Conservation (phyloP, 1,140 invertebrate species). For the Pissodes strobi region DNA sequence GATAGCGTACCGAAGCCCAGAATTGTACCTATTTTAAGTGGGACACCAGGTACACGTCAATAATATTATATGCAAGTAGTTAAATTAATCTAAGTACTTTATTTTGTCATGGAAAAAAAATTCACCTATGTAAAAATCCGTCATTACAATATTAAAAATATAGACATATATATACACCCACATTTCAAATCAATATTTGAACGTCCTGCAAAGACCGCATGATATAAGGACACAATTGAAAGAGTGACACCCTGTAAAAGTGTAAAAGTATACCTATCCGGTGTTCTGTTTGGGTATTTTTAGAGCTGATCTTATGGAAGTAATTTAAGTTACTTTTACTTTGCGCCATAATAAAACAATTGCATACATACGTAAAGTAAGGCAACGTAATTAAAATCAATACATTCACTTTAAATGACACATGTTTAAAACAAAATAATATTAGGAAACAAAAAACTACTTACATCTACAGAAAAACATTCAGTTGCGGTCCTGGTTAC, state of each 20-base stretch:
- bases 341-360: background rate
- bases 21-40: too few species aligned
- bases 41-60: too few species aligned
- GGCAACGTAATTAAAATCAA: background rate
- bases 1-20: too few species aligned
- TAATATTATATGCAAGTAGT: too few species aligned
- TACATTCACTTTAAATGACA: background rate
- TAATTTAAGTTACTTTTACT: conserved; percentile 5
- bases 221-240: too few species aligned
- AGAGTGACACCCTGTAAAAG: background rate
- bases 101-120: too few species aligned
- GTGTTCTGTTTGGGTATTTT: conserved; percentile 7
- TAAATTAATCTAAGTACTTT: too few species aligned
- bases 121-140: too few species aligned
- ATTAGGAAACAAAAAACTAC: conserved; percentile 34
- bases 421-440: conserved; percentile 6
- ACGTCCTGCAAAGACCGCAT: too few species aligned
- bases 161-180: too few species aligned
- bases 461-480: conserved; percentile 41
- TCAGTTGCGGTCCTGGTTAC: conserved; percentile 38
- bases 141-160: too few species aligned
- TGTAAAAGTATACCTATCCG: background rate
- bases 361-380: background rate
- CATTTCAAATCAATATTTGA: too few species aligned
- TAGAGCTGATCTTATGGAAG: background rate